phyloP scores from a whole-genome alignment of 23 tunicate species.

The Botrylloides violaceus region DNA sequence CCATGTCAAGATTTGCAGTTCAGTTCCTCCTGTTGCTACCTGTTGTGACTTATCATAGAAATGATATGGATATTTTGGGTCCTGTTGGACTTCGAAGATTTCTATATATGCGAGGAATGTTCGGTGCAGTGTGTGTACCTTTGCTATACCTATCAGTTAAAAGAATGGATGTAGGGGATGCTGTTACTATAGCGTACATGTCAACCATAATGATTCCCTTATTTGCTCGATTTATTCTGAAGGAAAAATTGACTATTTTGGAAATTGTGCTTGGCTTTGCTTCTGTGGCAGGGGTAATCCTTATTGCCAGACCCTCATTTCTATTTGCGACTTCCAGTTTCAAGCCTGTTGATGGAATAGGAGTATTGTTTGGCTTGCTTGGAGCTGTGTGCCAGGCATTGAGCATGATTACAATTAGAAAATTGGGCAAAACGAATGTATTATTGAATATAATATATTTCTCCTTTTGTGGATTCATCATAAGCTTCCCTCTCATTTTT shows the following conservation, averaged over 20 bases:
- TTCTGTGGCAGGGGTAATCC: constrained; percentile 41
- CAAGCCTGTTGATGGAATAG: constrained; percentile 10
- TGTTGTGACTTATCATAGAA: constrained; percentile 18
- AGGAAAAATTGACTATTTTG: constrained; percentile 34
- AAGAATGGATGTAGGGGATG: constrained; percentile 50
- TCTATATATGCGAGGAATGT: constrained; percentile 33
- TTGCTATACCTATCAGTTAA: constrained; percentile 40
- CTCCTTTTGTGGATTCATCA: constrained; percentile 33
- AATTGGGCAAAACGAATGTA: constrained; percentile 38
- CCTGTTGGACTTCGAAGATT: constrained; percentile 39
- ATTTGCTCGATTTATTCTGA: constrained; percentile 21
- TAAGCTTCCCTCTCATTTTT: constrained; percentile 14
- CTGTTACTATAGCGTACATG: constrained; percentile 36
- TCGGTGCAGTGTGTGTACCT: constrained; percentile 32
- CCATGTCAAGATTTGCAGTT: constrained; percentile 21
- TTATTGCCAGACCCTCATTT: constrained; percentile 50
- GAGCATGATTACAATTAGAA: constrained; percentile 22
- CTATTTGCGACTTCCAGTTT: constrained; percentile 19
- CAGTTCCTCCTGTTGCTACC: constrained; percentile 45
- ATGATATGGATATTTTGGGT: constrained; percentile 30
- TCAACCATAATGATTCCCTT: constrained; percentile 35
- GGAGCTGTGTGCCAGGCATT: constrained; percentile 22
- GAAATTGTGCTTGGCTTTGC: constrained; percentile 24
- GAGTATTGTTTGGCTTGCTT: constrained; percentile 29
- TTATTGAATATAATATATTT: constrained; percentile 45